A percentile compares a stretch with the other conserved stretches of the same genome.
phyloP scores from a whole-genome alignment of 1,140 invertebrate genomes.

The Centruroides vittatus region DNA sequence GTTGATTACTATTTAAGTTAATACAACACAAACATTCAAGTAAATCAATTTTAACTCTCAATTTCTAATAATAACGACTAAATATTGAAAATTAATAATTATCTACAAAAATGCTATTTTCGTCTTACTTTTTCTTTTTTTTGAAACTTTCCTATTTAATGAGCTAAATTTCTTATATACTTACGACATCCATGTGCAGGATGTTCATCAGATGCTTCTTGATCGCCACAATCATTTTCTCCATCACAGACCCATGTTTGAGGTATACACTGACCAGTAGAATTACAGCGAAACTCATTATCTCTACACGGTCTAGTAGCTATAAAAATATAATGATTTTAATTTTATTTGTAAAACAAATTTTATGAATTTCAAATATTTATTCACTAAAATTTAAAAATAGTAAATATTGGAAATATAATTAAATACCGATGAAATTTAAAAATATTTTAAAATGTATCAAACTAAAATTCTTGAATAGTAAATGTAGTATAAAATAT shows the following conservation, averaged over 20 bases:
- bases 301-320: slow-evolving; percentile 29
- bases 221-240: slow-evolving; percentile 30
- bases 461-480: too few relatives aligned
- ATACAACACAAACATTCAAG: too few relatives aligned
- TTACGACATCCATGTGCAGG: slow-evolving; percentile 26
- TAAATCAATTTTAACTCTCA: too few relatives aligned
- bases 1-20: too few relatives aligned
- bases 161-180: neutral
- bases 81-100: too few relatives aligned
- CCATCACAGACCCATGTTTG: slow-evolving; percentile 56
- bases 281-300: slow-evolving; percentile 41
- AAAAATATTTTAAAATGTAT: too few relatives aligned
- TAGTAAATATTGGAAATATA: neutral
- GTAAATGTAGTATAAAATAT: too few relatives aligned
- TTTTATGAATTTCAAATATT: neutral
- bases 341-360: neutral
- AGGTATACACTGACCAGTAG: slow-evolving; percentile 55
- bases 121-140: too few relatives aligned
- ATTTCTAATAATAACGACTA: too few relatives aligned
- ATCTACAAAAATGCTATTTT: too few relatives aligned
- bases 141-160: too few relatives aligned
- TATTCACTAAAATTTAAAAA: neutral
- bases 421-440: too few relatives aligned
- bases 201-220: slow-evolving; percentile 22
- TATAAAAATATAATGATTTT: neutral